phyloP scores from a whole-genome alignment of 2,797 vertebrate species.

The Sebastiscus albofasciatus region DNA sequence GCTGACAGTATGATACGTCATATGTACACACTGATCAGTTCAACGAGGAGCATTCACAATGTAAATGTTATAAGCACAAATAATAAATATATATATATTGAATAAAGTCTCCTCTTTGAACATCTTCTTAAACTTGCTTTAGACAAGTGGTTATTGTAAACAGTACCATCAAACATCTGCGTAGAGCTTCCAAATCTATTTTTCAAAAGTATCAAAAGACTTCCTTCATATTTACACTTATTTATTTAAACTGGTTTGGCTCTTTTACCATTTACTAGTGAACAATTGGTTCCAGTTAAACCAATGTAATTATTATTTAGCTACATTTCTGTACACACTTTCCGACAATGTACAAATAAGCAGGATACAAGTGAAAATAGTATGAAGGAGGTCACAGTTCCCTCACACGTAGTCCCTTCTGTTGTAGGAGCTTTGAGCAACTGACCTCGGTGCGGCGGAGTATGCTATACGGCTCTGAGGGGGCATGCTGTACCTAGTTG shows the following conservation, averaged over 20 bases:
- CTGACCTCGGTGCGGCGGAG: conserved; percentile 85
- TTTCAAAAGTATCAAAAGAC: conserved; percentile 12
- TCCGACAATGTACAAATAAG: conserved; percentile 8
- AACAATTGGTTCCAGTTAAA: neutral
- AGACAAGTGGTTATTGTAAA: conserved; percentile 41
- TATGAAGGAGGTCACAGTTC: neutral
- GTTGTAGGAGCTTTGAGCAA: conserved; percentile 86
- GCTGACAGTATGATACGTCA: neutral
- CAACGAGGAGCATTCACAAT: neutral
- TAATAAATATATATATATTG: conserved; percentile 52
- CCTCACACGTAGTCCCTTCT: conserved; percentile 92
- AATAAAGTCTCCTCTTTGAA: conserved; percentile 3
- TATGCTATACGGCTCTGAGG: conserved; percentile 85
- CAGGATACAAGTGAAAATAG: neutral
- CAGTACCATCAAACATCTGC: conserved; percentile 14
- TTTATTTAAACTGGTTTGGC: neutral
- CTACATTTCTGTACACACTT: neutral
- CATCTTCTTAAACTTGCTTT: neutral
- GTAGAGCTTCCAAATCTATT: neutral
- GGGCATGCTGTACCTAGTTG: conserved; percentile 58
- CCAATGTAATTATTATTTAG: neutral
- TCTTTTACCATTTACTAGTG: neutral
- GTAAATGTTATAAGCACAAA: conserved; percentile 6
- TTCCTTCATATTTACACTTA: neutral
- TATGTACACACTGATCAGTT: conserved; percentile 19